Base-by-base conservation (phyloP, 1,140 invertebrate genomes). In the Ephestia elutella region DNA sequence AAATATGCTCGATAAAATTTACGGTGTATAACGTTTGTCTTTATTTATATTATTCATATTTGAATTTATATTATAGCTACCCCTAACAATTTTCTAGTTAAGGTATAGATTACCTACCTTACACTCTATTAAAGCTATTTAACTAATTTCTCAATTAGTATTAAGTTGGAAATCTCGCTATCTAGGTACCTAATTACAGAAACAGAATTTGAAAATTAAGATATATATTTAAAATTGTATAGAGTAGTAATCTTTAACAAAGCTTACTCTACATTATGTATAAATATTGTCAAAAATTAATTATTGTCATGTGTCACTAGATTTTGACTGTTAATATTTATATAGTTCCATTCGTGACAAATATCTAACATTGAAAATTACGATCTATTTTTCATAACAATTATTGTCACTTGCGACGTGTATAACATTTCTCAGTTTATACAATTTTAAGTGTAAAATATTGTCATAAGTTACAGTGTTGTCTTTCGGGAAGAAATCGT, bases 121-220 rank as follows among this genome's bases (percentile, higher is more conserved):
- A 82, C n/a, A 55, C n/a, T 54, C 81, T 86, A 87, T 87, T 87
- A 87, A 87, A 87, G 84, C 84, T 87, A 87, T 86, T 62, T 75
- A 67, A 73, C 80, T 85, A 87, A 71, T 72, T 64, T 71, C 61
- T 58, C 63, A 57, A 60, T 60, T 63, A 61, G 54, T 65, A 51
- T 25, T 66, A 48, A 48, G 56, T 54, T 49, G 50, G 56, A 57
- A 62, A 54, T 38, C 49, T 55, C 21, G 38, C 60, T 57, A 44
- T 44, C 38, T 44, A 61, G 38, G 30, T 56, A 62, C 35, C 55
- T 62, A 62, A 53, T 48, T 28, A 50, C 30, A 54, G 50, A 53
- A 56, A 56, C 44, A 55, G 48, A 50, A 21, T 57, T 49, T 54
- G 38, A 17, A 32, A 49, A 49, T 20, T 21, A 10, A 38, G 18